Conservation (phyloP, 37 sponge, comb jelly and placozoan genomes). For the Hormiphora californensis region DNA sequence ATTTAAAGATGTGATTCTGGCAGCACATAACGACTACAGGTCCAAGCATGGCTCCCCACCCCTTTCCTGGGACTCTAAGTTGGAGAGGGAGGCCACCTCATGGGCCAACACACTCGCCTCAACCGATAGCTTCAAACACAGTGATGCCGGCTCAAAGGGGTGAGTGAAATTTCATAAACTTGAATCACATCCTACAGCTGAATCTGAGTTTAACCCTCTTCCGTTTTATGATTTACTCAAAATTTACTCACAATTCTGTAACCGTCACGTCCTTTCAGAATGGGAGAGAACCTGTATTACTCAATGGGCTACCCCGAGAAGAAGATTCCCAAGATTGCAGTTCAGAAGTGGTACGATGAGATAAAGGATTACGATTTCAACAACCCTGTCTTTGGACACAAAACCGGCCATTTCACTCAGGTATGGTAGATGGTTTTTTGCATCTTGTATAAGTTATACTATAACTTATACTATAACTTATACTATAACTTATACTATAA, state of each 20-base stretch:
- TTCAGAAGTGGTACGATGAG: constrained; percentile 79
- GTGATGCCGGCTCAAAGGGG: constrained; percentile 67
- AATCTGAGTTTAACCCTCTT: too few species aligned
- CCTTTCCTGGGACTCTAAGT: constrained; percentile 60
- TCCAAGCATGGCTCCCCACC: constrained; percentile 64
- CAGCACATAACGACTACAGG: constrained; percentile 66
- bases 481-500: not conserved
- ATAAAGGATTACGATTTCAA: constrained; percentile 66
- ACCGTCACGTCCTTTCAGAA: too few species aligned
- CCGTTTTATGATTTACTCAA: too few species aligned
- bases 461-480: not conserved
- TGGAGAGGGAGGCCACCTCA: constrained; percentile 60
- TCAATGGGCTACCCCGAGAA: not conserved
- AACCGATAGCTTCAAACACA: constrained; percentile 56
- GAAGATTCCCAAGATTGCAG: constrained; percentile 10
- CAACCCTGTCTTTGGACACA: constrained; percentile 61
- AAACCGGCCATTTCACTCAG: constrained; percentile 89
- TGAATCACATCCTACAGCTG: not conserved
- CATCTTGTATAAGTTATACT: not conserved
- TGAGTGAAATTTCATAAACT: not conserved
- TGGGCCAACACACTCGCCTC: constrained; percentile 75
- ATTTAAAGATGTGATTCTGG: constrained; percentile 59
- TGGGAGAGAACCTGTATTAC: constrained; percentile 79
- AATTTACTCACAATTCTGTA: not conserved
- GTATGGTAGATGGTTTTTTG: not conserved